Base-by-base conservation (phyloP, 2,113 vertebrate species). In the Sinocyclocheilus rhinocerous region DNA sequence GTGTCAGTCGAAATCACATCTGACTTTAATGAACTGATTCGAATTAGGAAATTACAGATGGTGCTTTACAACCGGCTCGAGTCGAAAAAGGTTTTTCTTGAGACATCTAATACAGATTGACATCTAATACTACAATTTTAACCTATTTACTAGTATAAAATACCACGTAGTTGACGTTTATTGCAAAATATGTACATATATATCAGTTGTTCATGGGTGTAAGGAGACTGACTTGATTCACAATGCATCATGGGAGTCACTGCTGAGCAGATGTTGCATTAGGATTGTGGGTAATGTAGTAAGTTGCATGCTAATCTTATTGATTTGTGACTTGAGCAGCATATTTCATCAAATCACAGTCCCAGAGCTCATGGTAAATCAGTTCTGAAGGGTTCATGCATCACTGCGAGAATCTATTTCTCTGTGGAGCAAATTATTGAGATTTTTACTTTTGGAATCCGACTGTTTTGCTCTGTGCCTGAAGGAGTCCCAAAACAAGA, bases 311-410 rank as follows among this genome's bases (percentile, higher is more conserved):
- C 11, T 8, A 48, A 8, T 45, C 72, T 1, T 0, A 72, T 11
- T 75, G 69, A 72, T 72, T 72, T 72, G 39, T 72, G 69, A 42
- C 20, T 73, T 73, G 70, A 42, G 36, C 36, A 42, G 73, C 3
- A 16, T 26, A 26, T 48, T 3, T 16, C 42, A 45, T 75, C 42
- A 75, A 22, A 75, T 75, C 42, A 75, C 39, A 75, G 11, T 26
- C n/a, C 70, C 10, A 42, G 70, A 73, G 70, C 20, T 76, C 73
- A 48, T 15, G 6, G 22, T 48, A 76, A 50, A 76, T 76, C 73
- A 0, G 42, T 24, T 76, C 26, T 45, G 42, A 48, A 24, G 45
- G 73, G 42, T 76, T 50, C n/a, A 15, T 76, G 73, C n/a, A 50
- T 48, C 42, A 48, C 12, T 76, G 72, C 72, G 24, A 26, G 42